These are phyloP conservation scores for Polyommatus iphigenia DNA, from an alignment of 2,888 invertebrate genomes.

Conservation along the genomic window DNA sequence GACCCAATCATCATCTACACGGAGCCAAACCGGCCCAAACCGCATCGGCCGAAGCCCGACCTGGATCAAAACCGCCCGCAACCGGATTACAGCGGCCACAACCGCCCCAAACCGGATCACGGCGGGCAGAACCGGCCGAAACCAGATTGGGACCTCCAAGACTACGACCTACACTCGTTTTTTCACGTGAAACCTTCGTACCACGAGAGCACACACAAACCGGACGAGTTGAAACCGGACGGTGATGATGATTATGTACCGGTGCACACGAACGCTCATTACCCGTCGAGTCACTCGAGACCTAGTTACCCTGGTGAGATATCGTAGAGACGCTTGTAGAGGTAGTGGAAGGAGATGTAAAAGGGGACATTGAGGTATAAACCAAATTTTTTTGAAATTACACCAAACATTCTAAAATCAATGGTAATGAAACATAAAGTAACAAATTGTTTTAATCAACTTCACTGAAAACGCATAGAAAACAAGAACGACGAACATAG, in stretches of 20 bases:
- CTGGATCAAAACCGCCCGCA: slow-evolving; percentile 46
- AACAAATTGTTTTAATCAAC: no score
- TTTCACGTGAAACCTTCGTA: slow-evolving; percentile 77
- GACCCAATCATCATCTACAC: slow-evolving; percentile 76
- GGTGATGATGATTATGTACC: slow-evolving; percentile 75
- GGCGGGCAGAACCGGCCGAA: slow-evolving; percentile 49
- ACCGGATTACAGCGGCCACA: slow-evolving; percentile 43
- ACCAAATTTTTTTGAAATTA: background rate
- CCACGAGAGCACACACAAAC: slow-evolving; percentile 63
- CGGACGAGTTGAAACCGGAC: slow-evolving; percentile 52
- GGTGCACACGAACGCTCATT: slow-evolving; percentile 58
- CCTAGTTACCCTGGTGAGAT: slow-evolving; percentile 75
- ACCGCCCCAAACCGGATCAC: slow-evolving; percentile 57
- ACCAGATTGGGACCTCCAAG: slow-evolving; percentile 55
- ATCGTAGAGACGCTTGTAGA: slow-evolving; percentile 40
- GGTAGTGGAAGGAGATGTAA: slow-evolving; percentile 41
- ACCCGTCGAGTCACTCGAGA: slow-evolving; percentile 60
- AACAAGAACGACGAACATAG: background rate
- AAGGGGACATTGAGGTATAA: slow-evolving; percentile 4
- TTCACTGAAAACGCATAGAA: no score
- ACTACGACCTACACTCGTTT: slow-evolving; percentile 58
- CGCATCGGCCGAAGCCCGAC: slow-evolving; percentile 54
- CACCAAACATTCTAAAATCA: background rate
- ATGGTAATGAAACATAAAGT: no score
- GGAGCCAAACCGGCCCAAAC: slow-evolving; percentile 61